These are phyloP conservation scores for Caenorhabditis japonica DNA, from an alignment of 2,888 invertebrate genomes.

Conservation along the genomic window DNA sequence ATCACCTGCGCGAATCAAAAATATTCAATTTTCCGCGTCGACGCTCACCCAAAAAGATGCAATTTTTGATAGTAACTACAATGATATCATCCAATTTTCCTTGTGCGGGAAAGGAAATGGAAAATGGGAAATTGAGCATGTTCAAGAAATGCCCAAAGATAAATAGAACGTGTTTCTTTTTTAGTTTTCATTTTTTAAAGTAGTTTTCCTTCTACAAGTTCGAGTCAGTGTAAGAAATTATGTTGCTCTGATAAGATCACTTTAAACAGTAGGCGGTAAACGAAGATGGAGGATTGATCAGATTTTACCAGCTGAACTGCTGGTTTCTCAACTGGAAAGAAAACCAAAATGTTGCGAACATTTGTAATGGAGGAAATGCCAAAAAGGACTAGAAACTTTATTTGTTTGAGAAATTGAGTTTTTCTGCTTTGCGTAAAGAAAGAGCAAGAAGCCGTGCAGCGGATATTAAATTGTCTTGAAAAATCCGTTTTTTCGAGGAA, in stretches of 20 bases:
- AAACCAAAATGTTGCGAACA: slow-evolving; percentile 9
- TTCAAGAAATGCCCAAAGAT: slow-evolving; percentile 23
- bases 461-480: slow-evolving; percentile 38
- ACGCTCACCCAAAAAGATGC: slow-evolving; percentile 39
- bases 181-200: too few relatives aligned
- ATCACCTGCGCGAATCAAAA: slow-evolving; percentile 46
- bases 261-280: too few relatives aligned
- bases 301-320: too few relatives aligned
- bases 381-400: slow-evolving; percentile 37
- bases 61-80: slow-evolving; percentile 46
- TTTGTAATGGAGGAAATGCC: slow-evolving; percentile 5
- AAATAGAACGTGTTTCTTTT: too few relatives aligned
- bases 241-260: too few relatives aligned
- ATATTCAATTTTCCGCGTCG: slow-evolving; percentile 48
- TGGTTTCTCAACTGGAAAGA: too few relatives aligned
- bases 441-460: slow-evolving; percentile 40
- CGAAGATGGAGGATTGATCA: too few relatives aligned
- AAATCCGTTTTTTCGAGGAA: slow-evolving; percentile 22
- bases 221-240: too few relatives aligned
- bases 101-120: slow-evolving; percentile 16
- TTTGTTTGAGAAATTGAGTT: slow-evolving; percentile 26
- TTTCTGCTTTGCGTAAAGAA: slow-evolving; percentile 40
- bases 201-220: too few relatives aligned
- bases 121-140: slow-evolving; percentile 15
- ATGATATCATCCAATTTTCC: slow-evolving; percentile 48